Percentiles rank a stretch among this genome's conserved stretches.
phyloP scores from a whole-genome alignment of 2,797 vertebrate species.

The Lepus townsendii region DNA sequence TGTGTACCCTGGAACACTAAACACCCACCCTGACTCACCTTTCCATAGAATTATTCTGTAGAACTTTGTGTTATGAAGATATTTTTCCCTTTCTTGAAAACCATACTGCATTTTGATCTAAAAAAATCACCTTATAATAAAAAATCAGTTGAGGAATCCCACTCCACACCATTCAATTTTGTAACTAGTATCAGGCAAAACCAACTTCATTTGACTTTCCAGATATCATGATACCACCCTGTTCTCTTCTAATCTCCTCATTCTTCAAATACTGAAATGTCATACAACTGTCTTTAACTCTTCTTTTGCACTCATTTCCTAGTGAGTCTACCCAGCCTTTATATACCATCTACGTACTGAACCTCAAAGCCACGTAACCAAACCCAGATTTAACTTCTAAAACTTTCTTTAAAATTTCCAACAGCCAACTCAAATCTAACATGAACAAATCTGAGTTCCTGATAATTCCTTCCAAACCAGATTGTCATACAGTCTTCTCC shows the following conservation, averaged over 20 bases:
- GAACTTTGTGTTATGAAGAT: background rate
- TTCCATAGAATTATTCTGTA: background rate
- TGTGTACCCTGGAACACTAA: background rate
- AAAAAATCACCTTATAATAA: background rate
- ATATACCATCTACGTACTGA: background rate
- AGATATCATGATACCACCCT: background rate
- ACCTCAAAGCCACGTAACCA: background rate
- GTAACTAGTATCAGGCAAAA: background rate
- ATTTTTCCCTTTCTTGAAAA: background rate
- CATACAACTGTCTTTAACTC: background rate
- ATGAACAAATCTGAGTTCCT: background rate
- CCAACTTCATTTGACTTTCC: background rate
- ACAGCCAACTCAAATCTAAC: background rate
- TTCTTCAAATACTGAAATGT: background rate
- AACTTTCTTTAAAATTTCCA: slow-evolving; percentile 1
- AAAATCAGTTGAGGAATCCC: background rate
- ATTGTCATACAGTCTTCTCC: background rate
- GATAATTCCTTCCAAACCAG: background rate
- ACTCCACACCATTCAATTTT: background rate
- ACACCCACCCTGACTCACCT: background rate
- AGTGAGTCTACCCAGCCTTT: background rate
- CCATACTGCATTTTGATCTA: background rate
- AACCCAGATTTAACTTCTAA: background rate
- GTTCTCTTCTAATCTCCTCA: background rate
- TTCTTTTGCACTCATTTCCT: background rate